phyloP scores from a whole-genome alignment of 2,797 vertebrate species.

The Periparus ater region DNA sequence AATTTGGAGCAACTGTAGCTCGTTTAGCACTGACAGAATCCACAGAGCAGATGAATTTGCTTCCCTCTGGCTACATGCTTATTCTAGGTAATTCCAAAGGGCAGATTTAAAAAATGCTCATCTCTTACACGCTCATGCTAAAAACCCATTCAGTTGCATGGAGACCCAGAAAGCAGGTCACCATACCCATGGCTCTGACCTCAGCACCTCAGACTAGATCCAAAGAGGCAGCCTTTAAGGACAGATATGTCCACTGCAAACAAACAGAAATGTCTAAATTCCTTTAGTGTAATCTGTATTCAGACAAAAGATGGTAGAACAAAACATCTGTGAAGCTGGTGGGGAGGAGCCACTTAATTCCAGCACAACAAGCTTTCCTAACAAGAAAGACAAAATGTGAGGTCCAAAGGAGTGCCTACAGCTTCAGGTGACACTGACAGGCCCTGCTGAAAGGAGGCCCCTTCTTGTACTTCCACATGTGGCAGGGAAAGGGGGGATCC shows the following conservation, averaged over 20 bases:
- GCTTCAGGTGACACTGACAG: not conserved
- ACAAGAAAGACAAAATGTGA: not conserved
- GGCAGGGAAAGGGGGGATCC: not conserved
- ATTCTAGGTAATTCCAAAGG: not conserved
- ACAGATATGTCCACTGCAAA: not conserved
- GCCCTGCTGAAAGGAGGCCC: not conserved
- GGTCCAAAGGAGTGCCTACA: not conserved
- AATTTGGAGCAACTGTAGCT: not conserved
- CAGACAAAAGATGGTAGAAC: not conserved
- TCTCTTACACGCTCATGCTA: not conserved
- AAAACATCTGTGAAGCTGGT: not conserved
- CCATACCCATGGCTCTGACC: not conserved
- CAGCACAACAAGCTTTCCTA: not conserved
- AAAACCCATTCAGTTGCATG: not conserved
- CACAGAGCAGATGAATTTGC: not conserved
- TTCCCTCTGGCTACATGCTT: not conserved
- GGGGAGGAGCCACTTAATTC: not conserved
- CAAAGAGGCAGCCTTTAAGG: not conserved
- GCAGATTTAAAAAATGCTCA: not conserved
- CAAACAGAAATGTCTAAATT: not conserved
- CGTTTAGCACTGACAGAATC: accelerated
- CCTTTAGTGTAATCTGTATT: not conserved
- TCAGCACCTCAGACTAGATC: not conserved
- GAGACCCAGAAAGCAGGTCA: not conserved
- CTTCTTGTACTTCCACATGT: not conserved